Conservation (phyloP, 1,140 invertebrate species). For the Dinothrombium tinctorium region DNA sequence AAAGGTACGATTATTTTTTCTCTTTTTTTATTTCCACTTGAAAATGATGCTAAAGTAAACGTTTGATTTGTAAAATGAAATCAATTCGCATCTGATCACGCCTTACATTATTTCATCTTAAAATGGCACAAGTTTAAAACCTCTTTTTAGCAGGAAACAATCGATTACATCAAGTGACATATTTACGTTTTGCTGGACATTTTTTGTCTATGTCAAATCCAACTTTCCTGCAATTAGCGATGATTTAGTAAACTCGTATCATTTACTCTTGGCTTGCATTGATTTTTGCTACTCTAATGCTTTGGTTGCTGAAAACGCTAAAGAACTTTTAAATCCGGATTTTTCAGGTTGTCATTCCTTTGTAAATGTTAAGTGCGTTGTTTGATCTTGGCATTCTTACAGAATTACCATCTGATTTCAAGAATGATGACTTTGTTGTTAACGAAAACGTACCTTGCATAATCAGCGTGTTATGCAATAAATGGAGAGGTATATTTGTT, state of each 20-base stretch:
- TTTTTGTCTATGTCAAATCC: slow-evolving; percentile 75
- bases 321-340: slow-evolving; percentile 56
- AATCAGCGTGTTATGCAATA: slow-evolving; percentile 53
- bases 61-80: slow-evolving; percentile 10
- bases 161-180: slow-evolving; percentile 50
- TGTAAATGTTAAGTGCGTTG: neutral
- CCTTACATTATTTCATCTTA: no score
- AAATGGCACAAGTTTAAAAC: no score
- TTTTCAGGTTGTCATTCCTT: slow-evolving; percentile 38
- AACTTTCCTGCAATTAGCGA: slow-evolving; percentile 43
- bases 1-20: slow-evolving; percentile 28
- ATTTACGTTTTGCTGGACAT: slow-evolving; percentile 77
- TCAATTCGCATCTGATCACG: no score
- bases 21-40: slow-evolving; percentile 2
- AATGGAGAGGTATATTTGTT: slow-evolving; percentile 46
- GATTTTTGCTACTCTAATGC: slow-evolving; percentile 75
- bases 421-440: slow-evolving; percentile 34
- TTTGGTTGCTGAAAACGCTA: slow-evolving; percentile 40
- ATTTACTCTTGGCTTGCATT: slow-evolving; percentile 63
- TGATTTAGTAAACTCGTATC: slow-evolving; percentile 82
- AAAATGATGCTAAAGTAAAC: no score
- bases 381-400: slow-evolving; percentile 19
- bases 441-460: slow-evolving; percentile 42
- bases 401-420: slow-evolving; percentile 45
- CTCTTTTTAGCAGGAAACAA: slow-evolving; percentile 18